Evolutionary conservation across 1,140 invertebrate species (phyloP), one percentile per base, ranked within the genome.

Genomic region (Bursaphelenchus mucronatus): DNA sequence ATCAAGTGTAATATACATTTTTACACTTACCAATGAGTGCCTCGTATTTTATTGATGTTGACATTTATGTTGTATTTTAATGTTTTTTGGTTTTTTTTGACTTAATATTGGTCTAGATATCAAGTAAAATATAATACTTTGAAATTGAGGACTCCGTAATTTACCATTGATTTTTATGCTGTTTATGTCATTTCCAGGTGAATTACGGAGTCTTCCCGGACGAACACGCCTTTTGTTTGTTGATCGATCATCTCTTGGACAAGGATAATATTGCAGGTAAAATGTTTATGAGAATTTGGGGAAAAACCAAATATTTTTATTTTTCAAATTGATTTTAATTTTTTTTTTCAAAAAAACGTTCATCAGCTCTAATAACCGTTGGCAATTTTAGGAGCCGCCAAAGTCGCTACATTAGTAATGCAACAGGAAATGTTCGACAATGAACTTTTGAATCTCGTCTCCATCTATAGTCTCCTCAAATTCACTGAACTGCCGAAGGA

Each of bases 191-290:
- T 11, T 78, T 78, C 55, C 63, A 82, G 82, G 68, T 92, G 10
- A 89, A 89, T 75, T 95, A 90, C 83, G 93, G 94, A 1, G 82
- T 97, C 41, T 94, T 95, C 78, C 85, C 90, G 13, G 90, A 96
- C 83, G 82, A 87, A 61, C 88, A 88, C 73, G 83, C 86, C 47
- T 87, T 87, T 49, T 92, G 91, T 82, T 83, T 94, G 13, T 81
- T 93, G n/a, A 86, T 96, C 83, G 88, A 94, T 75, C 83, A 85
- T 43, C 88, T 91, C 70, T 81, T 94, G 17, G 87, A 88, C 74
- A 82, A 84, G 5, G 82, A 88, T 56, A 85, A 92, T 77, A 52
- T 75, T 61, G 59, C 49, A 70, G 52, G 71, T 74, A 47, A 30
- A 56, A 30, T 76, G 1, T 30, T 30, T 1, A 30, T 30, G 30